phyloP scores from a whole-genome alignment of 1,140 invertebrate genomes.

The Limonius californicus region DNA sequence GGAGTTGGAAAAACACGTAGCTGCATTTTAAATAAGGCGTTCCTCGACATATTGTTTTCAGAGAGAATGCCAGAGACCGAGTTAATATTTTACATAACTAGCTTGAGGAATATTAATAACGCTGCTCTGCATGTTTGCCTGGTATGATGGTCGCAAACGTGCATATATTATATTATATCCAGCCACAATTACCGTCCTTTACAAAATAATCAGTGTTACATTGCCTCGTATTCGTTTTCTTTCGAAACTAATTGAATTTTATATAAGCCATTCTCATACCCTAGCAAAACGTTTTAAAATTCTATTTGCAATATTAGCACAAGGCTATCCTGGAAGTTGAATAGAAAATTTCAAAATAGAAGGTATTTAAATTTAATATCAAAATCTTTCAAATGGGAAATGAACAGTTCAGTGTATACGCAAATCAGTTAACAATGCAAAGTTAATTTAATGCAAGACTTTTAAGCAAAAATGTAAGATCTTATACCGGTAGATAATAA shows the following conservation, averaged over 20 bases:
- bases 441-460: no score
- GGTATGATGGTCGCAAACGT: conserved; percentile 17
- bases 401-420: no score
- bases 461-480: no score
- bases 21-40: conserved; percentile 25
- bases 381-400: no score
- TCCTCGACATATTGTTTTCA: conserved; percentile 26
- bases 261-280: not conserved
- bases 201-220: not conserved
- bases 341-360: no score
- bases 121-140: conserved; percentile 20
- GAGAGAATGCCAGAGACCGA: conserved; percentile 23
- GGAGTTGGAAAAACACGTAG: not conserved
- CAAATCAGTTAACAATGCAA: no score
- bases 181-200: not conserved
- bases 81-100: conserved; percentile 29
- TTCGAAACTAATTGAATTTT: conserved; percentile 13
- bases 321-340: no score
- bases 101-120: conserved; percentile 26
- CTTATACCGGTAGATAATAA: no score
- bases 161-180: conserved; percentile 19
- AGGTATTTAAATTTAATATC: no score
- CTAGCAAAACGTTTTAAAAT: no score
- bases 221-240: conserved; percentile 7
- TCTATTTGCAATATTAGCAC: no score